Conservation (phyloP, 2,797 vertebrate genomes). For the Scleropages formosus region DNA sequence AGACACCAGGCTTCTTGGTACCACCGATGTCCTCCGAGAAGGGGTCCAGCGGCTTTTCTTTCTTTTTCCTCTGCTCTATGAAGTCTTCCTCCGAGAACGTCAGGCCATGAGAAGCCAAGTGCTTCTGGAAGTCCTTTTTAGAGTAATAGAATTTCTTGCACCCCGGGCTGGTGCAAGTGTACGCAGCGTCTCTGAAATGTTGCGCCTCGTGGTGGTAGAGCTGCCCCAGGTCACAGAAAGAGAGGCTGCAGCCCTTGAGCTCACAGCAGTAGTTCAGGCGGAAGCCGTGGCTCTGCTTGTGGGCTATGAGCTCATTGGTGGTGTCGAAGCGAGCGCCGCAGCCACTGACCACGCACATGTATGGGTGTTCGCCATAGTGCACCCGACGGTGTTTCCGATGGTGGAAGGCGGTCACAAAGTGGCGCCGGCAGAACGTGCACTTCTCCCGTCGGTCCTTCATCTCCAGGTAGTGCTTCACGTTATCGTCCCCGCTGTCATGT, state of each 20-base stretch:
- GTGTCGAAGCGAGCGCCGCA: slow-evolving; percentile 83
- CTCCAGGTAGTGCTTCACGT: slow-evolving; percentile 88
- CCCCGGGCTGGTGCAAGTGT: slow-evolving; percentile 79
- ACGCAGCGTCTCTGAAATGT: slow-evolving; percentile 93
- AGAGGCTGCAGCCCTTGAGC: slow-evolving; percentile 86
- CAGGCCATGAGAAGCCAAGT: slow-evolving; percentile 82
- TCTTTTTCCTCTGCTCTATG: slow-evolving; percentile 67
- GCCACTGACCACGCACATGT: slow-evolving; percentile 82
- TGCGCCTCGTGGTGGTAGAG: slow-evolving; percentile 97
- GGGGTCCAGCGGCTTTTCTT: slow-evolving; percentile 55
- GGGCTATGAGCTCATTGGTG: slow-evolving; percentile 85
- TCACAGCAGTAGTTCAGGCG: slow-evolving; percentile 88
- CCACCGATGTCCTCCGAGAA: slow-evolving; percentile 33
- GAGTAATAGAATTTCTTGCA: slow-evolving; percentile 94
- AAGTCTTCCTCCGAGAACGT: slow-evolving; percentile 73
- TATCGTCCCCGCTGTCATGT: slow-evolving; percentile 84
- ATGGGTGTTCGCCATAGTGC: slow-evolving; percentile 83
- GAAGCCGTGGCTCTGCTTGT: slow-evolving; percentile 88
- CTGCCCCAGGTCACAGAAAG: slow-evolving; percentile 89
- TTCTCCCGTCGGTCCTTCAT: slow-evolving; percentile 93
- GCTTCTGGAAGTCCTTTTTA: slow-evolving; percentile 85
- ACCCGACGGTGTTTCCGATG: slow-evolving; percentile 82
- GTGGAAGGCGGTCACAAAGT: slow-evolving; percentile 89
- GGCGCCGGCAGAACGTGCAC: slow-evolving; percentile 88
- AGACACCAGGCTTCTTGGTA: slow-evolving; percentile 34